Evolutionary conservation across 2,113 vertebrate species (phyloP).

Genomic region (Anthoscopus minutus): DNA sequence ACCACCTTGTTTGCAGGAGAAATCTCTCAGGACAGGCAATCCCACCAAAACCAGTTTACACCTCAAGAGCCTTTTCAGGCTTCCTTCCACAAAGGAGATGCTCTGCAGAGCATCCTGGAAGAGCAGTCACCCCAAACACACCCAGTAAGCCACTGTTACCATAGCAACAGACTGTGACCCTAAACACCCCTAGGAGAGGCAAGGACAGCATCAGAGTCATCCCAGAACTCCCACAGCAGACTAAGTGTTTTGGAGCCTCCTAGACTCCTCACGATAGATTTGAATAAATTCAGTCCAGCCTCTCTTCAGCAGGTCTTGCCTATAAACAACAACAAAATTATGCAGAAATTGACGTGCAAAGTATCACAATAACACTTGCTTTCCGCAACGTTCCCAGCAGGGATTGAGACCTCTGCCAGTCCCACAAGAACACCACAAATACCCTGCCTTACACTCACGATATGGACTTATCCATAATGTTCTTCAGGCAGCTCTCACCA

Average conservation of each 20-base stretch:
- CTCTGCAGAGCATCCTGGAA: neutral
- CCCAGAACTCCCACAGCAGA: neutral
- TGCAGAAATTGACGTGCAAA: rapidly evolving
- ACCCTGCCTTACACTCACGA: neutral
- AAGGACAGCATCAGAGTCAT: neutral
- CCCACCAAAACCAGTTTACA: rapidly evolving
- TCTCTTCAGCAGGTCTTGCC: rapidly evolving
- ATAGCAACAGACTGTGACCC: rapidly evolving
- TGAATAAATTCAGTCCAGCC: rapidly evolving
- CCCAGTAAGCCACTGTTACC: too few relatives aligned
- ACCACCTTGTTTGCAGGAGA: neutral
- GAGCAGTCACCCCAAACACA: neutral
- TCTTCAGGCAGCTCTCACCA: neutral
- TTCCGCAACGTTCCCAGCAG: rapidly evolving
- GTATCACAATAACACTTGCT: rapidly evolving
- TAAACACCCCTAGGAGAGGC: rapidly evolving
- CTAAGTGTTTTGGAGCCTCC: rapidly evolving
- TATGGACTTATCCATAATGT: neutral
- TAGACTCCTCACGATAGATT: rapidly evolving
- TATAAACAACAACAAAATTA: rapidly evolving
- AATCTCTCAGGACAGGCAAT: rapidly evolving
- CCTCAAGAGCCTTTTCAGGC: too few relatives aligned
- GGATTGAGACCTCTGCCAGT: rapidly evolving
- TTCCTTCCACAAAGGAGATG: rapidly evolving
- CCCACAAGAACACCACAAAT: rapidly evolving